These are phyloP conservation scores for Chaetodon trifascialis DNA, from an alignment of 2,113 vertebrate species.

Conservation along the genomic window DNA sequence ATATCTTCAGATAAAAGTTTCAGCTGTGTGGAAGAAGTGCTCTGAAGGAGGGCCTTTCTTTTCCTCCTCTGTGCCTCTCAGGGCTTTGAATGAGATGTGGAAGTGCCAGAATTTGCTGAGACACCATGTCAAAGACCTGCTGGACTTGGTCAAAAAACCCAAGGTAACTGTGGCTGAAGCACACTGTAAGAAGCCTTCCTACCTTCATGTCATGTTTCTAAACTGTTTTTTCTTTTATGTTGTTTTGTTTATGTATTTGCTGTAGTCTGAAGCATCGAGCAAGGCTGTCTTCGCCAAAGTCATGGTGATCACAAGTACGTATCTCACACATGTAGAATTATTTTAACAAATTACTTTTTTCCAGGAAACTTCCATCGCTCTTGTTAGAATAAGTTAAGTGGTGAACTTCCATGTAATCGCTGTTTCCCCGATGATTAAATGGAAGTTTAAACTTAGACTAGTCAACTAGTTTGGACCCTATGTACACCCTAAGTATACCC, in stretches of 20 bases:
- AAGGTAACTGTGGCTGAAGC: slow-evolving; percentile 85
- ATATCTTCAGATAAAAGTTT: neutral
- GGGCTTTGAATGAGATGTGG: slow-evolving; percentile 99
- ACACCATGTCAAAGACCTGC: slow-evolving; percentile 95
- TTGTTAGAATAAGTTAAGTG: neutral
- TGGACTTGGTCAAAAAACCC: slow-evolving; percentile 96
- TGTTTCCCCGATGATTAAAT: no score
- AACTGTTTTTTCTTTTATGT: neutral
- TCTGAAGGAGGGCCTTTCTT: neutral
- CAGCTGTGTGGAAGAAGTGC: neutral
- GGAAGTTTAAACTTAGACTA: no score
- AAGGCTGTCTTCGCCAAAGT: slow-evolving; percentile 98
- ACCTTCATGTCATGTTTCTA: neutral
- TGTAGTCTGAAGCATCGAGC: slow-evolving; percentile 94
- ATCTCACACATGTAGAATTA: neutral
- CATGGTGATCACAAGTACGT: slow-evolving; percentile 98
- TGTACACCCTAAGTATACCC: no score
- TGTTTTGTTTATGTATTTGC: slow-evolving; percentile 61
- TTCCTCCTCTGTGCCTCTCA: slow-evolving; percentile 64
- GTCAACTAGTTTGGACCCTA: no score
- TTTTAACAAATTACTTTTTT: neutral
- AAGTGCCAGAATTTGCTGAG: slow-evolving; percentile 97
- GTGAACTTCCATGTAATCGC: no score
- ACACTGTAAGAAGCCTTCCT: neutral
- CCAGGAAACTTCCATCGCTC: neutral